Percentiles rank a stretch among this genome's conserved stretches.
Conservation (phyloP, 2,113 vertebrate genomes). For the Nothobranchius furzeri region DNA sequence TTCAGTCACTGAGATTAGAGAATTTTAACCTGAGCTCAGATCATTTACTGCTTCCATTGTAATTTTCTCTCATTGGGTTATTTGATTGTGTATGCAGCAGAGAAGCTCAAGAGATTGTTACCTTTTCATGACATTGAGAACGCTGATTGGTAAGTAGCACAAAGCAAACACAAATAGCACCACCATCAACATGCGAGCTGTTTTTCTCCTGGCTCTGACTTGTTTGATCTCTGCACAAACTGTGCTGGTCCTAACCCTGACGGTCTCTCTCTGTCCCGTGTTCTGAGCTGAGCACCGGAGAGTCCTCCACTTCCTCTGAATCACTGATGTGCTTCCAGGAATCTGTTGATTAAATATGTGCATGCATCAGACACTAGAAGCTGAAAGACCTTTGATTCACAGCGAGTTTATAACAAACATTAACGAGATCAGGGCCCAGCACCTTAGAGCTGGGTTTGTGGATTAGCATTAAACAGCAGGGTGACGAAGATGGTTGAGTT, state of each 20-base stretch:
- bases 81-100: not conserved
- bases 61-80: not conserved
- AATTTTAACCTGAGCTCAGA: no score
- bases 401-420: not conserved
- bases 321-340: conserved; percentile 89
- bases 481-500: not conserved
- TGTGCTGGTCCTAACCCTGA: conserved; percentile 82
- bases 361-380: not conserved
- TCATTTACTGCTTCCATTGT: no score
- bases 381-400: not conserved
- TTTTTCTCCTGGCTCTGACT: conserved; percentile 90
- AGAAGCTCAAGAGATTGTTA: conserved; percentile 55
- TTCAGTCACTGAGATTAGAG: not conserved
- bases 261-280: conserved; percentile 75
- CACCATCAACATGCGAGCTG: conserved; percentile 95
- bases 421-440: not conserved
- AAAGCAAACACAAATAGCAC: conserved; percentile 94
- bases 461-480: not conserved
- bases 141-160: conserved; percentile 96
- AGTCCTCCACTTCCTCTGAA: conserved; percentile 91
- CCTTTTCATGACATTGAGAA: conserved; percentile 97
- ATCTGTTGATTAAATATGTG: conserved; percentile 79
- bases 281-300: conserved; percentile 80
- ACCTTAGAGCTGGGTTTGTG: not conserved
- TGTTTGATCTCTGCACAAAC: conserved; percentile 96